Percentiles rank a stretch among this genome's conserved stretches.
These are phyloP conservation scores for Spea bombifrons DNA, from an alignment of 2,113 vertebrate genomes.

Conservation along the genomic window DNA sequence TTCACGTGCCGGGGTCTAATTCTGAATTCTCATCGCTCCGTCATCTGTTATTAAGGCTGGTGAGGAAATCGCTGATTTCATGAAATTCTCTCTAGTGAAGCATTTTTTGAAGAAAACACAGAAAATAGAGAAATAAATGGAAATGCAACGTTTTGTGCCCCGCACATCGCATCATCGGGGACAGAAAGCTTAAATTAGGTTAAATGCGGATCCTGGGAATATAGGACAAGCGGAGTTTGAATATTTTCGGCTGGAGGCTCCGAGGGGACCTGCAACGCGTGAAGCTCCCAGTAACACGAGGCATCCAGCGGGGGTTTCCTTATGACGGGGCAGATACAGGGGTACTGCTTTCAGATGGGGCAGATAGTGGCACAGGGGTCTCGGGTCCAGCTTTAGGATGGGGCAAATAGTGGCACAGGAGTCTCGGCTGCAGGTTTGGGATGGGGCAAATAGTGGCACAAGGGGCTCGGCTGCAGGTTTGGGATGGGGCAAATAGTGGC, in stretches of 20 bases:
- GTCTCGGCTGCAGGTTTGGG: background rate
- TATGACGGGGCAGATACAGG: background rate
- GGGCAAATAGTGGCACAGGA: too few species aligned
- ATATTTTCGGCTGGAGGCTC: conserved; percentile 22
- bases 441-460: background rate
- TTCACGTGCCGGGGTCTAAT: too few species aligned
- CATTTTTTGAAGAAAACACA: background rate
- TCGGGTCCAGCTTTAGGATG: too few species aligned
- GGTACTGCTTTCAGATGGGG: too few species aligned
- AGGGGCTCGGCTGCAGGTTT: too few species aligned
- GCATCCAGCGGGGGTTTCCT: background rate
- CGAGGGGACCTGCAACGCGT: background rate
- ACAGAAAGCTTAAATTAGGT: background rate
- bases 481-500: background rate
- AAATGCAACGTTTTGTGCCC: background rate
- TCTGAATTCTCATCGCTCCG: too few species aligned
- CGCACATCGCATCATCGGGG: background rate
- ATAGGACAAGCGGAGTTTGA: conserved; percentile 9
- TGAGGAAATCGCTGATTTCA: too few species aligned
- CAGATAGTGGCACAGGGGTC: too few species aligned
- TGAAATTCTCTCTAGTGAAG: too few species aligned
- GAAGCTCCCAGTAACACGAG: too few species aligned
- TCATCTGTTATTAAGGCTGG: too few species aligned
- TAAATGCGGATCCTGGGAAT: background rate
- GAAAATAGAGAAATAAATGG: background rate